Evolutionary conservation across 2,797 vertebrate genomes (phyloP).

Genomic region (Phylloscopus collybita): DNA sequence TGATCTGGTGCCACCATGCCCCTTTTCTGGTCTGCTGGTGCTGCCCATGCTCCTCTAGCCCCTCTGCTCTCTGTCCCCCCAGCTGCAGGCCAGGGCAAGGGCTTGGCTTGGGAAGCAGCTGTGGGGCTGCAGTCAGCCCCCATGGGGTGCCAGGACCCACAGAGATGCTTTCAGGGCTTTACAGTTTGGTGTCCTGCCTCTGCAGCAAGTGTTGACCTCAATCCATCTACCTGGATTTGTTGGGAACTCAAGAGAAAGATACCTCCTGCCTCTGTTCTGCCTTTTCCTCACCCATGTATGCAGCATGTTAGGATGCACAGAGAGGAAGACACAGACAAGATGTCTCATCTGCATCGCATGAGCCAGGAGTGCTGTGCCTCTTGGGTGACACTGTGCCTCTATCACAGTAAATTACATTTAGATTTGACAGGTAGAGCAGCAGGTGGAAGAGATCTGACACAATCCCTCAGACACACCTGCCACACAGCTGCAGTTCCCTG

Average conservation of each 20-base stretch:
- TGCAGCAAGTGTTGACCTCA: neutral
- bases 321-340: neutral
- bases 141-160: accelerated
- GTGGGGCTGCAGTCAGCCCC: neutral
- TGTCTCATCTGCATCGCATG: neutral
- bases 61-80: neutral
- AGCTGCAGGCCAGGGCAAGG: neutral
- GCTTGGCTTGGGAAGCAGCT: neutral
- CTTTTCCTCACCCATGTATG: neutral
- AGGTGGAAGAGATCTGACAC: conserved; percentile 23
- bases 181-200: neutral
- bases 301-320: neutral
- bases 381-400: neutral
- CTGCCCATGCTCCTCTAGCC: accelerated
- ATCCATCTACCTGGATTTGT: neutral
- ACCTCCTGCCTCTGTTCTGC: neutral
- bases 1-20: neutral
- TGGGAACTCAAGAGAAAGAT: neutral
- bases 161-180: neutral
- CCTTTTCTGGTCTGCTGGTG: neutral
- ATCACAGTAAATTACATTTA: neutral
- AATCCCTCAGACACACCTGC: neutral
- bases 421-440: conserved; percentile 24
- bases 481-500: neutral
- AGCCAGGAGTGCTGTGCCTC: neutral